phyloP scores from a whole-genome alignment of 2,888 invertebrate genomes.

The Xylophagus ater region DNA sequence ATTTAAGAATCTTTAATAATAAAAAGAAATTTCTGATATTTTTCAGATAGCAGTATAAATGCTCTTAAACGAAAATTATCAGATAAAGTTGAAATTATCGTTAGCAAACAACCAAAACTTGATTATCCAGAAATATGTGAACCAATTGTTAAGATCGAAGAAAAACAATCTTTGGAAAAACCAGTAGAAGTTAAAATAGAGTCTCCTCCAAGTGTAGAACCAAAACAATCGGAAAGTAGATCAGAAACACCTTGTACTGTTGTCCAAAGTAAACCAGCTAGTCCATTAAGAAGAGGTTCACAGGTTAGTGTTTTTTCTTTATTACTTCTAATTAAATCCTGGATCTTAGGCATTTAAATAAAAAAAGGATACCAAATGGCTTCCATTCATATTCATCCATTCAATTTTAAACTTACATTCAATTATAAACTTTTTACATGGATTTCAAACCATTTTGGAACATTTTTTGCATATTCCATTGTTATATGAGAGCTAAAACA shows the following conservation, averaged over 20 bases:
- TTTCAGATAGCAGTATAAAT: slow-evolving; percentile 22
- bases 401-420: too few species aligned
- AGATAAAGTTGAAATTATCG: slow-evolving; percentile 24
- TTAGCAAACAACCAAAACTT: slow-evolving; percentile 20
- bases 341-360: too few species aligned
- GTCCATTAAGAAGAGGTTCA: slow-evolving; percentile 21
- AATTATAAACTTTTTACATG: too few species aligned
- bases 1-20: background rate
- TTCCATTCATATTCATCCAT: too few species aligned
- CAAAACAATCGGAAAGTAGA: slow-evolving; percentile 6
- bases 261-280: slow-evolving; percentile 10
- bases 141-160: background rate
- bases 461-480: too few species aligned
- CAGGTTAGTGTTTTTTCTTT: too few species aligned
- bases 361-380: too few species aligned
- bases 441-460: too few species aligned
- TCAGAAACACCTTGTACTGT: slow-evolving; percentile 5
- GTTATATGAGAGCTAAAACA: too few species aligned
- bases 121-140: slow-evolving; percentile 13
- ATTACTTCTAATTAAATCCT: too few species aligned
- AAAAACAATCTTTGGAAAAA: background rate
- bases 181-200: background rate
- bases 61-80: slow-evolving; percentile 24
- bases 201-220: background rate
- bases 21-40: background rate